phyloP scores from a whole-genome alignment of 1,140 invertebrate genomes.

The Acromyrmex heyeri region DNA sequence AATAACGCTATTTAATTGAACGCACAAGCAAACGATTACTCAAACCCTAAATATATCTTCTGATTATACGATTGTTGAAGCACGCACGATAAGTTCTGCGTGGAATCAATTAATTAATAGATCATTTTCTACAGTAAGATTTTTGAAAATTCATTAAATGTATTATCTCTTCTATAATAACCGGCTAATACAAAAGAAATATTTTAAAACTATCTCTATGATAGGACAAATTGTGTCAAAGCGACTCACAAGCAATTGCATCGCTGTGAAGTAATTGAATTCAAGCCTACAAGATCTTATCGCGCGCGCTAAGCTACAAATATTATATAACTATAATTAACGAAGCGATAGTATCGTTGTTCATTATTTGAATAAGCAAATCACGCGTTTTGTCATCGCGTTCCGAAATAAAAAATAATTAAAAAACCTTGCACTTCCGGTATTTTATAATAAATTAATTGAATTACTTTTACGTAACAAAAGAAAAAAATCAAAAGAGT shows the following conservation, averaged over 20 bases:
- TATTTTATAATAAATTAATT: constrained; percentile 18
- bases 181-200: neutral
- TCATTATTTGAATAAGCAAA: constrained; percentile 17
- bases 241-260: neutral
- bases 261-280: constrained; percentile 11
- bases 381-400: neutral
- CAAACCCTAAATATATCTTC: constrained; percentile 52
- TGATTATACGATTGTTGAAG: neutral
- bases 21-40: constrained; percentile 32
- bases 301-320: neutral
- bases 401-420: constrained; percentile 32
- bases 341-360: constrained; percentile 16
- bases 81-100: neutral
- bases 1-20: constrained; percentile 77
- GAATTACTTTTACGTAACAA: neutral
- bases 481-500: neutral
- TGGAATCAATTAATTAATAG: constrained; percentile 23
- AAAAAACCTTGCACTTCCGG: constrained; percentile 1
- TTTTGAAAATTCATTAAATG: neutral
- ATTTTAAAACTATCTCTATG: neutral
- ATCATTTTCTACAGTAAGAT: neutral
- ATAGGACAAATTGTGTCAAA: constrained; percentile 4
- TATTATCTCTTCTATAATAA: neutral
- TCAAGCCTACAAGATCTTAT: constrained; percentile 10
- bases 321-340: constrained; percentile 54